Evolutionary conservation across 2,888 invertebrate genomes (phyloP).

Genomic region (Schrankia costaestrigalis): DNA sequence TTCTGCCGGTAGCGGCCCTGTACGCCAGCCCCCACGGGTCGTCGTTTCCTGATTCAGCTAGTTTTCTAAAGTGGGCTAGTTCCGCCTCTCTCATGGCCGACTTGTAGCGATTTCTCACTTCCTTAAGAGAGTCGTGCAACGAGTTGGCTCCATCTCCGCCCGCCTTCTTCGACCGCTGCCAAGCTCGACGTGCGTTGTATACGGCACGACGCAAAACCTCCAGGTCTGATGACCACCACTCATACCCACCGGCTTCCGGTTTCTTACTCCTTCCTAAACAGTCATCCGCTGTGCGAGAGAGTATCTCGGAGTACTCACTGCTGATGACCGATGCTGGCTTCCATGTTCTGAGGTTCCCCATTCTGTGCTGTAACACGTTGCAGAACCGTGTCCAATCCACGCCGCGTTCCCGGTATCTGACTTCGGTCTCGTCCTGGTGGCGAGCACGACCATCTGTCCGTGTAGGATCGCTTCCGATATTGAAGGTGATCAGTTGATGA

Average conservation of each 20-base stretch:
- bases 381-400: neutral
- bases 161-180: neutral
- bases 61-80: neutral
- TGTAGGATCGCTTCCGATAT: neutral
- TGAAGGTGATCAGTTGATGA: neutral
- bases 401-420: neutral
- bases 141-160: neutral
- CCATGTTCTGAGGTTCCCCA: neutral
- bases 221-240: neutral
- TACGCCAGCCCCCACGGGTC: slow-evolving; percentile 26
- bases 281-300: neutral
- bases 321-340: neutral
- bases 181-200: neutral
- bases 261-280: neutral
- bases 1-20: slow-evolving; percentile 18
- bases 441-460: neutral
- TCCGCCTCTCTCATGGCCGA: neutral
- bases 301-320: neutral
- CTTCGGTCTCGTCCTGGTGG: neutral
- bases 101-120: neutral
- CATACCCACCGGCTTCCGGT: neutral
- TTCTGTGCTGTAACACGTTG: neutral
- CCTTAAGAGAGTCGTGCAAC: neutral
- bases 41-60: neutral
- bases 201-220: neutral